Evolutionary conservation across 2,888 invertebrate genomes (phyloP), one percentile per base, ranked within the genome.

Genomic region (Catonia carolina): DNA sequence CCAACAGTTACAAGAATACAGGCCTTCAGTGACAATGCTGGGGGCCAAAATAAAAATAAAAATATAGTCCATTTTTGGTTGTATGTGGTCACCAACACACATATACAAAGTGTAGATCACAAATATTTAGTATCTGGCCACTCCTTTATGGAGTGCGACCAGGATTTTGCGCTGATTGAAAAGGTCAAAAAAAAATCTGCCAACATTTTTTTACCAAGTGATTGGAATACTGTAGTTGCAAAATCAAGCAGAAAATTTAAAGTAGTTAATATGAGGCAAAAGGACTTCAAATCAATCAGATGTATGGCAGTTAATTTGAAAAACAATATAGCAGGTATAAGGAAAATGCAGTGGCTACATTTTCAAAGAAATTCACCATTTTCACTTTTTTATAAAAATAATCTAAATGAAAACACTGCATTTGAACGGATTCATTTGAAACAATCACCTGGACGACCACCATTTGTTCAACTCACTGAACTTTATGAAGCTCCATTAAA

Each of bases 51-150:
- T 18, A 55, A 58, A 41, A 55, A 56, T 18, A 55, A 53, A 17
- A 41, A 47, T 15, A 49, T 57, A 33, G 49, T 53, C 17, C 60
- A 63, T 45, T 63, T 63, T 56, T 62, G 62, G 60, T 15, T 58
- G 17, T 62, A 60, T 51, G 45, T 62, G 10, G 53, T 62, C 2
- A 52, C 51, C 23, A 62, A 53, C 23, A 56, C 58, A 18, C 36
- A 53, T n/a, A 58, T 60, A 39, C 23, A 50, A 47, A 49, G 41
- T 10, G 54, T 55, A 0, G 50, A 57, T 39, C 59, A 59, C 10
- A 55, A 37, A 22, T 59, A 27, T 48, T 35, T 59, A n/a, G 31
- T 48, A 39, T 41, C 49, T 51, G 60, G 56, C 10, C 60, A 62
- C 27, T 62, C 59, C 15, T 60, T 47, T 17, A 61, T 53, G 53